Conservation (phyloP, 2,113 vertebrate species). For the Acanthochromis polyacanthus region DNA sequence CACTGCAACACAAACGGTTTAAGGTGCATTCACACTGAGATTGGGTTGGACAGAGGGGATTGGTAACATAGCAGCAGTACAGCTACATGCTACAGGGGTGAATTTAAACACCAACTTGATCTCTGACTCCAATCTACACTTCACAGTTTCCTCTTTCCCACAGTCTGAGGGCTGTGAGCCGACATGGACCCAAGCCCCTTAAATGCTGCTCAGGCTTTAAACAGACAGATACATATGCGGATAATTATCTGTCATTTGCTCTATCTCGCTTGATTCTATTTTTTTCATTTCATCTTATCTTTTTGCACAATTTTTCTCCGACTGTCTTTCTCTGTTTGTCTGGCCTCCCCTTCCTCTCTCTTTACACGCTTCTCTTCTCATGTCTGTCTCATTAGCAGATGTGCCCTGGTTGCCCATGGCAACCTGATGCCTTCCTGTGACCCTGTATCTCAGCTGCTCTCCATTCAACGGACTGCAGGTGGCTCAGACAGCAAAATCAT, state of each 20-base stretch:
- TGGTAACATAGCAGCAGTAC: constrained; percentile 1
- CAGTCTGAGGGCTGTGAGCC: constrained; percentile 3
- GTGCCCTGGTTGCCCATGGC: constrained; percentile 37
- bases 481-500: constrained; percentile 22
- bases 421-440: constrained; percentile 51
- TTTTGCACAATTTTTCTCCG: background rate
- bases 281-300: background rate
- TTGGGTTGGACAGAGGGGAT: constrained; percentile 7
- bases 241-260: background rate
- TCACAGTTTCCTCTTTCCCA: constrained; percentile 36
- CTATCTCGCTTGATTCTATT: background rate
- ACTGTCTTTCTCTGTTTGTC: background rate
- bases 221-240: background rate
- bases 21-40: constrained; percentile 25
- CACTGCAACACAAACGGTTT: constrained; percentile 22
- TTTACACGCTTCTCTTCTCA: constrained; percentile 1
- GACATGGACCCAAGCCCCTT: constrained; percentile 7
- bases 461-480: constrained; percentile 43
- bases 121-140: constrained; percentile 44
- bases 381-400: constrained; percentile 40
- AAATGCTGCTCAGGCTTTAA: constrained; percentile 40
- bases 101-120: constrained; percentile 44
- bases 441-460: constrained; percentile 43
- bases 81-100: constrained; percentile 14
- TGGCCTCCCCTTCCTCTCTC: constrained; percentile 6